phyloP scores from a whole-genome alignment of 2,797 vertebrate species.

The Amblyraja radiata region DNA sequence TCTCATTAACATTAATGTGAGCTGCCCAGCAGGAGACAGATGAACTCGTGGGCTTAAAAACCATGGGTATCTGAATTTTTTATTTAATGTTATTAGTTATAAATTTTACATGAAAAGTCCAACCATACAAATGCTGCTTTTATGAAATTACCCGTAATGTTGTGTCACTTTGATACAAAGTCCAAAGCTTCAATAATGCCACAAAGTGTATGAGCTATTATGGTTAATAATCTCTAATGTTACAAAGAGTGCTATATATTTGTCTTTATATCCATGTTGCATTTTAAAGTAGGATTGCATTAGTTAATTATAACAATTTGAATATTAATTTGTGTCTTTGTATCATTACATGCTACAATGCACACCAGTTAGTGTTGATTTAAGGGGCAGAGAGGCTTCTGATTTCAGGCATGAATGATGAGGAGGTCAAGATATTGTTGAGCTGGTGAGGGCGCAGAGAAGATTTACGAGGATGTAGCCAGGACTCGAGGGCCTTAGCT shows the following conservation, averaged over 20 bases:
- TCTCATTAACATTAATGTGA: not conserved
- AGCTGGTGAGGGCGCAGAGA: too few relatives aligned
- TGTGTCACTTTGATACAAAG: not conserved
- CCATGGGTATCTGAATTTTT: constrained; percentile 8
- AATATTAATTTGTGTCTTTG: not conserved
- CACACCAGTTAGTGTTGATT: not conserved
- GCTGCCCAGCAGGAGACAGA: not conserved
- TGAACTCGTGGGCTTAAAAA: constrained; percentile 15
- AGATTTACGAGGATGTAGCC: too few relatives aligned
- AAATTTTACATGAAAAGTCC: constrained; percentile 21
- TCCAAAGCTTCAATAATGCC: not conserved
- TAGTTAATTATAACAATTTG: not conserved
- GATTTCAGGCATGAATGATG: not conserved
- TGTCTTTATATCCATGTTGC: not conserved
- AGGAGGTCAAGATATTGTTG: not conserved
- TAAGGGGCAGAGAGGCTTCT: not conserved
- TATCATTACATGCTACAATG: not conserved
- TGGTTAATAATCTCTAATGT: not conserved
- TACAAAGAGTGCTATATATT: not conserved
- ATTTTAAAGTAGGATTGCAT: constrained; percentile 13
- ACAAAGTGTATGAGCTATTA: not conserved
- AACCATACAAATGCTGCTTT: not conserved
- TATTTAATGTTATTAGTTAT: constrained; percentile 22
- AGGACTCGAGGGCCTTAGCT: too few relatives aligned
- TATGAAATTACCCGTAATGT: not conserved